Percentiles rank a stretch among this genome's conserved stretches.
These are phyloP conservation scores for Deroptyus accipitrinus DNA, from an alignment of 2,113 vertebrate species.

Conservation along the genomic window DNA sequence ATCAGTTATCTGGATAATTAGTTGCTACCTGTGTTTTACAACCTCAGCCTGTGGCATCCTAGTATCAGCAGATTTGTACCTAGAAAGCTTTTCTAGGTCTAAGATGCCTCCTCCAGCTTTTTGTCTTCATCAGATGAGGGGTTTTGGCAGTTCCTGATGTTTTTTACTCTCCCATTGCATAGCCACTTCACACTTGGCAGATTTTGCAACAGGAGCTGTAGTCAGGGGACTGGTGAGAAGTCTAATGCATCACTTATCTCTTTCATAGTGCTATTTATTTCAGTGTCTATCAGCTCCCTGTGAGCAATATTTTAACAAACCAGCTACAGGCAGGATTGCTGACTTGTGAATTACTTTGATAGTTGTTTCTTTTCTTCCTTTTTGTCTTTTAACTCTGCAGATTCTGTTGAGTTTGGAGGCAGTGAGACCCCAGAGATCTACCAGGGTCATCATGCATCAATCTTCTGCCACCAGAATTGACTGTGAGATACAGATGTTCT, in stretches of 20 bases:
- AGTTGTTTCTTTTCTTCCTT: not conserved
- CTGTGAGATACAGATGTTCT: not conserved
- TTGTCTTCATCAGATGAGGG: not conserved
- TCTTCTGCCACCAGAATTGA: not conserved
- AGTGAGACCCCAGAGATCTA: not conserved
- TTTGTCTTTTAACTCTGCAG: not conserved
- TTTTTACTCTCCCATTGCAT: not conserved
- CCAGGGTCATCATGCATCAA: not conserved
- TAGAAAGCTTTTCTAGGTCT: not conserved
- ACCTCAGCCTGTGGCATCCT: accelerated
- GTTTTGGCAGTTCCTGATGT: not conserved
- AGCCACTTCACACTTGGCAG: not conserved
- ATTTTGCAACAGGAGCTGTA: not conserved
- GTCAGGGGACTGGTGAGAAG: conserved; percentile 13
- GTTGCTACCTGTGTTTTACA: not conserved
- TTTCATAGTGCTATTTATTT: not conserved
- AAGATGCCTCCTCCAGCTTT: not conserved
- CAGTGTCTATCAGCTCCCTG: not conserved
- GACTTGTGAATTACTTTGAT: conserved; percentile 1
- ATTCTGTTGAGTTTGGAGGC: not conserved
- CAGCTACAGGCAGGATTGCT: not conserved
- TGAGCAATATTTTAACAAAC: not conserved
- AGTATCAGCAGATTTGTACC: not conserved
- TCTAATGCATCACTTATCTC: conserved; percentile 14
- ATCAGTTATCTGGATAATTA: not conserved